Evolutionary conservation across 2,888 invertebrate species (phyloP).

Genomic region (Diarsia mendica): DNA sequence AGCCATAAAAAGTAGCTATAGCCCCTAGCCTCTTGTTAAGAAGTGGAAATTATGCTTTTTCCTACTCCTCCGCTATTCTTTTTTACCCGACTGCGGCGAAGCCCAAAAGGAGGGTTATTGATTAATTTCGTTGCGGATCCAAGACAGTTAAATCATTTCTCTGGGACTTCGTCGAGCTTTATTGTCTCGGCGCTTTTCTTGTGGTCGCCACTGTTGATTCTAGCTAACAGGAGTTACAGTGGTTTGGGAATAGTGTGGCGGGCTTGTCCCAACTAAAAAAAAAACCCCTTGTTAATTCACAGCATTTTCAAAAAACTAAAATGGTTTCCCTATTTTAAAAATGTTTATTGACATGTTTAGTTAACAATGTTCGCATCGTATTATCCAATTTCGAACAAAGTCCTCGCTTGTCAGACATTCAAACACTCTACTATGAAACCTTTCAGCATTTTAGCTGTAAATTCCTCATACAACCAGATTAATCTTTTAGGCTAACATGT

Average conservation of each 20-base stretch:
- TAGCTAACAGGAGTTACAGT: too few relatives aligned
- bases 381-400: background rate
- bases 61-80: too few relatives aligned
- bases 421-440: background rate
- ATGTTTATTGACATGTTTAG: background rate
- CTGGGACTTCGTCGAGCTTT: too few relatives aligned
- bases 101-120: too few relatives aligned
- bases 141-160: too few relatives aligned
- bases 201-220: too few relatives aligned
- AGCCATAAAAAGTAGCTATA: background rate
- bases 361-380: background rate
- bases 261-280: too few relatives aligned
- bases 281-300: background rate
- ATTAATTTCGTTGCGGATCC: too few relatives aligned
- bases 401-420: background rate
- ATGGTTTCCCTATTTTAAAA: background rate
- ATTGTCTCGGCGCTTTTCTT: too few relatives aligned
- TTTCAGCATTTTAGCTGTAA: conserved; percentile 3
- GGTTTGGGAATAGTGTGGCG: too few relatives aligned
- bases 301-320: background rate
- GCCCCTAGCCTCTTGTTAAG: background rate
- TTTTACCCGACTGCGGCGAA: too few relatives aligned
- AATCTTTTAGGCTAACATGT: conserved; percentile 34
- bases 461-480: conserved; percentile 19
- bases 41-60: too few relatives aligned